Evolutionary conservation across 2,797 vertebrate species (phyloP).

Genomic region (Sphenodon punctatus): DNA sequence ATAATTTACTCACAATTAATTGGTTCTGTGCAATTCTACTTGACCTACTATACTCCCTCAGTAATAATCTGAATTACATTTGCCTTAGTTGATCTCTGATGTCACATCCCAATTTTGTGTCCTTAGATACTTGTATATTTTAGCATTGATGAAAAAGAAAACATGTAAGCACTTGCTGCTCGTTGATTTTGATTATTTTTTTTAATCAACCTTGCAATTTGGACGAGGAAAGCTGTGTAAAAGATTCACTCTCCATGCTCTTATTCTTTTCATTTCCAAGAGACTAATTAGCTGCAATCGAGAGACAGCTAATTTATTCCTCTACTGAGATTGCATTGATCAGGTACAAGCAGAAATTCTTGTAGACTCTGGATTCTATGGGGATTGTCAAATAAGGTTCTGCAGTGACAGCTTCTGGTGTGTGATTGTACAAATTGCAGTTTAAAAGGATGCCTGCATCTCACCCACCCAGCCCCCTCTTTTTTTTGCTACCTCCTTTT

Average conservation of each 20-base stretch:
- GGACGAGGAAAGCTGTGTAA: background rate
- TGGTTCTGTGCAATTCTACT: slow-evolving; percentile 5
- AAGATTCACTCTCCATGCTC: background rate
- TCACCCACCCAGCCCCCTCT: too few species aligned
- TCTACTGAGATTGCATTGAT: background rate
- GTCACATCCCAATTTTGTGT: slow-evolving; percentile 42
- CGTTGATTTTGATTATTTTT: too few species aligned
- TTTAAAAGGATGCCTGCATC: background rate
- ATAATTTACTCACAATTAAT: background rate
- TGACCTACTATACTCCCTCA: slow-evolving; percentile 19
- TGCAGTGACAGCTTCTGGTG: background rate
- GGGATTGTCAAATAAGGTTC: background rate
- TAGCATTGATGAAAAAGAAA: background rate
- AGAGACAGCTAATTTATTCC: background rate
- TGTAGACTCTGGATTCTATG: background rate
- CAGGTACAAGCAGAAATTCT: background rate
- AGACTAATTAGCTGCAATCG: background rate
- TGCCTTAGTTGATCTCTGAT: slow-evolving; percentile 55
- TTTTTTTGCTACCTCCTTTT: slow-evolving; percentile 3
- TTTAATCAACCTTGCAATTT: slow-evolving; percentile 20
- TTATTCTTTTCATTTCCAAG: background rate
- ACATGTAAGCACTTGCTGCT: background rate
- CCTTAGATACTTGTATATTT: slow-evolving; percentile 63
- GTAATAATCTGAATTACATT: slow-evolving; percentile 61
- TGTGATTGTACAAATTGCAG: slow-evolving; percentile 6